A percentile compares a stretch with the other conserved stretches of the same genome.
These are phyloP conservation scores for Fregata magnificens DNA, from an alignment of 2,113 vertebrate genomes.

Conservation along the genomic window DNA sequence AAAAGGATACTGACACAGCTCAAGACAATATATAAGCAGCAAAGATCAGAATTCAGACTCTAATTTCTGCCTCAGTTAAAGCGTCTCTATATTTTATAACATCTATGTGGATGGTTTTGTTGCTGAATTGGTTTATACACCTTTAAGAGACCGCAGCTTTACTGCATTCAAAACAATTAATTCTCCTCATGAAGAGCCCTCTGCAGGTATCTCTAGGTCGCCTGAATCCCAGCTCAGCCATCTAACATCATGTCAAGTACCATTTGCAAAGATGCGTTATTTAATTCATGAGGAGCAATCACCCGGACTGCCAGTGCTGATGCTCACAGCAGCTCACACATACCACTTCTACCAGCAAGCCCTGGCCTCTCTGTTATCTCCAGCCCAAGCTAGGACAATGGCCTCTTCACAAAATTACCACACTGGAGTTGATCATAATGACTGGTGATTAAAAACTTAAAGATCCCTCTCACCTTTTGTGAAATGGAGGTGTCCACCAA, in stretches of 20 bases:
- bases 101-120: not conserved
- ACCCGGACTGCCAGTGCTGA: rapidly evolving
- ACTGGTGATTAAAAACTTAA: not conserved
- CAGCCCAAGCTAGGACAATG: not conserved
- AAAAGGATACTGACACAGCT: not conserved
- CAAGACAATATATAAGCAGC: not conserved
- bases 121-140: not conserved
- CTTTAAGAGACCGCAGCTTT: not conserved
- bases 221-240: not conserved
- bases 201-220: not conserved
- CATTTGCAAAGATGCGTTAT: not conserved
- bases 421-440: not conserved
- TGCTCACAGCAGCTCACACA: not conserved
- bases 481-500: not conserved
- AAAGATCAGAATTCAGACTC: not conserved
- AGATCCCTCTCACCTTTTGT: not conserved
- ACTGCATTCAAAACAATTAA: not conserved
- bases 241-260: not conserved
- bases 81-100: not conserved
- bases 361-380: not conserved
- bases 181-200: not conserved
- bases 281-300: not conserved
- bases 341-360: not conserved
- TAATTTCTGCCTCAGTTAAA: not conserved
- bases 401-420: not conserved